phyloP scores from a whole-genome alignment of 2,888 invertebrate species.

The Cephus rjabovi region DNA sequence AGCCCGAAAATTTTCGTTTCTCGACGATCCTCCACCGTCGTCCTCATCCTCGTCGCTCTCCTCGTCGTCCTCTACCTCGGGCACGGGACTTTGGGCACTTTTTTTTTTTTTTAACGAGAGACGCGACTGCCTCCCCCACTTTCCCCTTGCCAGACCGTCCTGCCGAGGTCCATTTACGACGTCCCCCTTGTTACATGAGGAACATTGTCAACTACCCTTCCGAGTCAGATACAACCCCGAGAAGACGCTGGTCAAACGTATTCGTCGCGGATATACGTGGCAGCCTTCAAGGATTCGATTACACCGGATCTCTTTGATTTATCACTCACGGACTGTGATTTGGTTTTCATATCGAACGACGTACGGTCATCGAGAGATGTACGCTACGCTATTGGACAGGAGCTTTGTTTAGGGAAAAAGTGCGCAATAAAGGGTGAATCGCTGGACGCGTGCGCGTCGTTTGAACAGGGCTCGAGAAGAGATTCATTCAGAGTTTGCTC shows the following conservation, averaged over 20 bases:
- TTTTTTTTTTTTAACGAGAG: not conserved
- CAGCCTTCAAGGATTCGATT: not conserved
- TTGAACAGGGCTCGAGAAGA: not conserved
- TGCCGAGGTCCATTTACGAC: not conserved
- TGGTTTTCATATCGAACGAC: not conserved
- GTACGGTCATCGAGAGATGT: not conserved
- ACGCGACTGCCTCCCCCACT: not conserved
- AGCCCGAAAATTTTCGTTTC: slow-evolving; percentile 3
- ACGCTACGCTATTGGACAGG: not conserved
- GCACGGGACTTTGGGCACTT: not conserved
- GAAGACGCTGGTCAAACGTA: not conserved
- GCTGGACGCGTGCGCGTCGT: not conserved
- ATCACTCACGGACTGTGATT: not conserved
- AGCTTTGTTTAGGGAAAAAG: not conserved
- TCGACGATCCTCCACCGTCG: not conserved
- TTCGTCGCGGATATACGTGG: not conserved
- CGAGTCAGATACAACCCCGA: not conserved
- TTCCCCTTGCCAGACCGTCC: not conserved
- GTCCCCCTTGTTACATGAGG: not conserved
- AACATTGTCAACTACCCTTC: not conserved
- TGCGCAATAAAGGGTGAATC: not conserved
- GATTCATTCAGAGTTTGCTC: not conserved
- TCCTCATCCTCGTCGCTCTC: not conserved
- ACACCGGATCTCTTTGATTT: not conserved
- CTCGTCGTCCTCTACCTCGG: not conserved